Base-by-base conservation (phyloP, 2,113 vertebrate species). In the Rhinogobius similis region DNA sequence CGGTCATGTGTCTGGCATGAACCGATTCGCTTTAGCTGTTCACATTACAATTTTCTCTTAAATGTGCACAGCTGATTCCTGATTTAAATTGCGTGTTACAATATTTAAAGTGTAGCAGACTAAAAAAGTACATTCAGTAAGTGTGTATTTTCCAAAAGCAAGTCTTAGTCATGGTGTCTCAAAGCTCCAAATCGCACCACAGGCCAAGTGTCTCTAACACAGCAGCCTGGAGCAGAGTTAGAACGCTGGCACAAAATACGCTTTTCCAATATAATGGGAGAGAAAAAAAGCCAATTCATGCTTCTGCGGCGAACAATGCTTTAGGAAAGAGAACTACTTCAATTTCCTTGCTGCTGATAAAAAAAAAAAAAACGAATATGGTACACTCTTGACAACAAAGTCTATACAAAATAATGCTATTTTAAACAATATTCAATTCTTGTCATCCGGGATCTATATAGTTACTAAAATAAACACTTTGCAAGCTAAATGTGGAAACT, bases 401-500 rank as follows among this genome's bases (percentile, higher is more conserved):
- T 50, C 46, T 62, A n/a, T 20, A 29, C 29, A 39, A 21, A n/a
- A 36, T 62, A 21, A 62, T 38, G 59, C 59, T 39, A 62, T 13
- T 38, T 23, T 52, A 56, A 52, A 69, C 14, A 78, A 72, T 55
- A 64, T 61, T n/a, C 1, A 3, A 61, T 62, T 71, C 52, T 29
- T 62, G 48, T 74, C 72, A 80, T 78, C 71, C 64, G 76, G 44
- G 62, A 87, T 62, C 62, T 56, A 66, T 69, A 63, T 62, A 6
- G 61, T 74, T 67, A 70, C 65, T 77, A 50, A 67, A 70, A 77
- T 61, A 72, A 82, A 82, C 39, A 82, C 76, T 82, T 78, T 65
- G 72, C 64, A 82, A 73, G 76, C 76, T 83, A 83, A 81, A 83
- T 76, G 70, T 75, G 65, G 76, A 87, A 89, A 80, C 59, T 68